phyloP scores from a whole-genome alignment of 2,888 invertebrate species.

The Piscicola geometra region DNA sequence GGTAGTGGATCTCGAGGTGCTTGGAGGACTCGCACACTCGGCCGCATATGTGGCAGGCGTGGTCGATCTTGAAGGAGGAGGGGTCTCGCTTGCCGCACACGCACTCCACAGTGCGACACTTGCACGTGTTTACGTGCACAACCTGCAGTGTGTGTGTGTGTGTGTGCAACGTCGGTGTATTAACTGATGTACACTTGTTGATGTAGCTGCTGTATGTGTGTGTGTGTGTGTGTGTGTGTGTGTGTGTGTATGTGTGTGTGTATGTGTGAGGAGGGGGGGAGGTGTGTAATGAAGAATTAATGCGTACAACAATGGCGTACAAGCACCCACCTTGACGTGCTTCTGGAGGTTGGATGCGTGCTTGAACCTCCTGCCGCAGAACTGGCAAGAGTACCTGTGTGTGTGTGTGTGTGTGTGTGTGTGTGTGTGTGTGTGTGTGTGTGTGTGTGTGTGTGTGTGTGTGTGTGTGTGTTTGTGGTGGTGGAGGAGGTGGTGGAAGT shows the following conservation, averaged over 20 bases:
- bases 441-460: no score
- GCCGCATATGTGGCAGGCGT: constrained; percentile 34
- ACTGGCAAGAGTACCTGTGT: constrained; percentile 26
- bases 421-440: no score
- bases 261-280: no score
- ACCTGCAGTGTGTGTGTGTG: constrained; percentile 20
- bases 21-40: constrained; percentile 32
- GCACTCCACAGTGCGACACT: constrained; percentile 31
- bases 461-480: no score
- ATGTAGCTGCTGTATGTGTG: no score
- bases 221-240: no score
- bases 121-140: constrained; percentile 33
- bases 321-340: constrained; percentile 26
- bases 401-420: no score
- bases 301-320: constrained; percentile 1
- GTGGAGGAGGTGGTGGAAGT: no score
- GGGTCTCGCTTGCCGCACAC: constrained; percentile 32
- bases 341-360: constrained; percentile 35
- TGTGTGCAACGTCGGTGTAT: no score
- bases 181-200: no score
- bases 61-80: constrained; percentile 30
- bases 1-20: constrained; percentile 35
- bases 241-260: no score
- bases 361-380: constrained; percentile 34
- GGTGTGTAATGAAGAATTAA: no score